Percentiles rank a stretch among this genome's conserved stretches.
Evolutionary conservation across 2,113 vertebrate species (phyloP).

Genomic region (Otis tarda): DNA sequence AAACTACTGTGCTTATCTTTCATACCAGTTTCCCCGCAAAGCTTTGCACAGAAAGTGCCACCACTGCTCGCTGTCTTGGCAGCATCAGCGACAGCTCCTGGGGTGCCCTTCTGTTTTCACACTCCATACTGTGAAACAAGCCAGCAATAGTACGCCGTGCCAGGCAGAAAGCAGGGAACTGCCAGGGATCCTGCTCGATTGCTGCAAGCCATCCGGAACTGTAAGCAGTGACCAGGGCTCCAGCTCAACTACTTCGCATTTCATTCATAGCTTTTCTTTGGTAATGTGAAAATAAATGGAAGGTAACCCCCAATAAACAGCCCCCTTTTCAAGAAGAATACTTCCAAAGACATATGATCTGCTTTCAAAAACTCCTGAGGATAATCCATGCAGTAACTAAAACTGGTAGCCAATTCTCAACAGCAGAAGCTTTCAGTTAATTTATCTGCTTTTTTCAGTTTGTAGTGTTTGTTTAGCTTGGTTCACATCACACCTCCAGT

Average conservation of each 20-base stretch:
- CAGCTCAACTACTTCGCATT: background rate
- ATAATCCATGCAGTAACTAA: background rate
- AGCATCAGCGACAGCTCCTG: background rate
- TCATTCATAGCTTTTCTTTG: background rate
- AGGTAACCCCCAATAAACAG: background rate
- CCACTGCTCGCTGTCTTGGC: background rate
- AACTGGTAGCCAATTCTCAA: background rate
- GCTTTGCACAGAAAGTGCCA: background rate
- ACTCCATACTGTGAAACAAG: background rate
- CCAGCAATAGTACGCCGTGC: background rate
- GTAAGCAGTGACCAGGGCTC: background rate
- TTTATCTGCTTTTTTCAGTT: background rate
- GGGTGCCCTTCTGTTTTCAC: conserved; percentile 28
- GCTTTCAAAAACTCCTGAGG: background rate
- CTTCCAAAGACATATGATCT: background rate
- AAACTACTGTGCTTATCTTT: background rate
- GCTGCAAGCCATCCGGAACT: background rate
- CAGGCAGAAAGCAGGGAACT: background rate
- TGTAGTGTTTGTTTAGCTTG: conserved; percentile 12
- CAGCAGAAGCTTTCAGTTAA: background rate
- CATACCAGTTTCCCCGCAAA: background rate
- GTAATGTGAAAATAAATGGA: background rate
- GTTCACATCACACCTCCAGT: conserved; percentile 30
- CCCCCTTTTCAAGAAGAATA: background rate
- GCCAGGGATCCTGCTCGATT: background rate